These are phyloP conservation scores for Sphenodon punctatus DNA, from an alignment of 2,797 vertebrate species.

Conservation along the genomic window DNA sequence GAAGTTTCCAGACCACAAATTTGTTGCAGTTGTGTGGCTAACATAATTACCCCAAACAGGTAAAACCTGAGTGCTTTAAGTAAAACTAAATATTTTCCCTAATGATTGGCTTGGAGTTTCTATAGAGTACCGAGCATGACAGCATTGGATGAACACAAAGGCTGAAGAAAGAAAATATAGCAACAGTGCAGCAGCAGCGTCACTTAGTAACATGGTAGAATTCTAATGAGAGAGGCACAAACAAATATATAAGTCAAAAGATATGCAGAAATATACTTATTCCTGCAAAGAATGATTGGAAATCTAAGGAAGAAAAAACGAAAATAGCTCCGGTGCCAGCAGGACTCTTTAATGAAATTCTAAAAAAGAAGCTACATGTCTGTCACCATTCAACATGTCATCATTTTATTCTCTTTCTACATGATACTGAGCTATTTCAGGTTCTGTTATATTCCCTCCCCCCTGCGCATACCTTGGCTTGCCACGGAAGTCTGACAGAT, in stretches of 20 bases:
- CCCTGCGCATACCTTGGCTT: constrained; percentile 18
- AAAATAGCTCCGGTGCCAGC: constrained; percentile 27
- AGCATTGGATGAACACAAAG: constrained; percentile 31
- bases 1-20: neutral
- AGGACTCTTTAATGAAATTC: constrained; percentile 15
- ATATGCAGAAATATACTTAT: constrained; percentile 52
- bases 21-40: neutral
- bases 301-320: neutral
- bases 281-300: constrained; percentile 44
- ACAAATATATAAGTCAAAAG: constrained; percentile 36
- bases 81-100: neutral
- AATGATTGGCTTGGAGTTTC: neutral
- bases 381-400: constrained; percentile 42
- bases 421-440: constrained; percentile 53
- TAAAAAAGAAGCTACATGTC: constrained; percentile 47
- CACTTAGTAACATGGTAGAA: constrained; percentile 29
- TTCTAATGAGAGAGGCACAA: constrained; percentile 17
- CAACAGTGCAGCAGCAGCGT: constrained; percentile 27
- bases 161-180: constrained; percentile 27
- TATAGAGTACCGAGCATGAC: constrained; percentile 17
- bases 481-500: constrained; percentile 55
- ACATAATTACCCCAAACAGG: neutral
- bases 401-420: constrained; percentile 55
- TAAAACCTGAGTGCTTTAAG: constrained; percentile 7
- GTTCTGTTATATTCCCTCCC: constrained; percentile 23